A percentile compares a stretch with the other conserved stretches of the same genome.
Evolutionary conservation across 2,797 vertebrate genomes (phyloP).

Genomic region (Manis javanica): DNA sequence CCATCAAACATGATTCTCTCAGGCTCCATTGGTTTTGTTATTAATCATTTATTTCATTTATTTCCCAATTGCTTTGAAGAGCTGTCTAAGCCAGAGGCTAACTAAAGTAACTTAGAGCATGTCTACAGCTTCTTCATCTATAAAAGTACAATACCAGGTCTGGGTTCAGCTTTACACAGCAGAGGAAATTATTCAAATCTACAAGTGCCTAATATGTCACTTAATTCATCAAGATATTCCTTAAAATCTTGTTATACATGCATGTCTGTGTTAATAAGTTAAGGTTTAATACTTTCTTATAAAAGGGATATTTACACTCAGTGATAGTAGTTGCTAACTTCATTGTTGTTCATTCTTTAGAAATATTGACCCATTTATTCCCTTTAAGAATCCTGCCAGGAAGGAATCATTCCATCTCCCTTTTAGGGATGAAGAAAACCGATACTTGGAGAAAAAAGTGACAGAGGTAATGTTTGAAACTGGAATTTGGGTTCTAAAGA

Average conservation of each 20-base stretch:
- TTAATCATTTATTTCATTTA: conserved; percentile 53
- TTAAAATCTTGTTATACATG: neutral
- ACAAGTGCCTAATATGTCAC: neutral
- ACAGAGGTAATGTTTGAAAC: neutral
- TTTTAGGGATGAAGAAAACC: neutral
- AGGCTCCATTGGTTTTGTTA: neutral
- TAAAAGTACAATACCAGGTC: neutral
- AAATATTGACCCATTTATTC: neutral
- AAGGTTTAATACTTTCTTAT: neutral
- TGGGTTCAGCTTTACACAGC: neutral
- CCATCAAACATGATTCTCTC: neutral
- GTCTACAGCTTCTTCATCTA: neutral
- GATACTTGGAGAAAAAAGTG: neutral
- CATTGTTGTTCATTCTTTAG: neutral
- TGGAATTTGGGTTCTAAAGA: neutral
- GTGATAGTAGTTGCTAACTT: neutral
- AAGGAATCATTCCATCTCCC: neutral
- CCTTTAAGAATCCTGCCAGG: too few species aligned
- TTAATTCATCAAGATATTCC: neutral
- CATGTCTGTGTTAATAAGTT: neutral
- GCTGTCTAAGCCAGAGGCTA: neutral
- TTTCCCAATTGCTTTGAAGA: neutral
- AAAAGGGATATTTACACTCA: neutral
- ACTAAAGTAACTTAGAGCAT: neutral
- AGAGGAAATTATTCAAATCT: neutral